Percentiles rank a stretch among this genome's conserved stretches.
Conservation (phyloP, 2,888 invertebrate genomes). For the Amiota minor region DNA sequence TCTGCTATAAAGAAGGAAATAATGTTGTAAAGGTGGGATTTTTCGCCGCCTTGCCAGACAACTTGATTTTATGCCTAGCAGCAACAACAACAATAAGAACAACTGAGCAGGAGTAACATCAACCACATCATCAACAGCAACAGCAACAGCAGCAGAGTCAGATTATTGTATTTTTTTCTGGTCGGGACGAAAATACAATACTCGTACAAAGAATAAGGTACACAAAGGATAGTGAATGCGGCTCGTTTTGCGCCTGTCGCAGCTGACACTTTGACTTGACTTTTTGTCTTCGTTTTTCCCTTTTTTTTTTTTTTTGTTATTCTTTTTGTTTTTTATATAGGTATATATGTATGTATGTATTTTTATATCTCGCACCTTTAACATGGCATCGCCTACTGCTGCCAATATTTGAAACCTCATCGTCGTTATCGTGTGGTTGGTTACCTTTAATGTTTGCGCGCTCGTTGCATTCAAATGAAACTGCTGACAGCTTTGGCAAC, state of each 20-base stretch:
- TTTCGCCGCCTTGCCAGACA: constrained; percentile 34
- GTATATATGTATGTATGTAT: not conserved
- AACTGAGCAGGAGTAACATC: not conserved
- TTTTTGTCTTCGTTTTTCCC: not conserved
- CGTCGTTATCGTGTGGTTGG: not conserved
- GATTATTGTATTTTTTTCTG: not conserved
- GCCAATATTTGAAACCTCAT: not conserved
- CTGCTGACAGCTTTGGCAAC: constrained; percentile 22
- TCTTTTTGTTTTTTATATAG: too few species aligned
- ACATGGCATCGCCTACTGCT: not conserved
- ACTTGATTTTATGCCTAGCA: constrained; percentile 37
- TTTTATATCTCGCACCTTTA: not conserved
- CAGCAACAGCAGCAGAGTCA: not conserved
- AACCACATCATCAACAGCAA: not conserved
- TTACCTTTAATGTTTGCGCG: not conserved
- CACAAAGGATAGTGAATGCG: constrained; percentile 1
- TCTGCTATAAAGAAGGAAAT: constrained; percentile 13
- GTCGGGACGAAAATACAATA: too few species aligned
- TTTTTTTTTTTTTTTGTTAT: too few species aligned
- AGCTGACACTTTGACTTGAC: not conserved
- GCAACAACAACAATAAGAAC: not conserved
- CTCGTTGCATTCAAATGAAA: constrained; percentile 20
- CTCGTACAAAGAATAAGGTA: not conserved
- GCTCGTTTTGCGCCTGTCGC: constrained; percentile 11
- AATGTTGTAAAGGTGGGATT: constrained; percentile 39